Evolutionary conservation across 1,140 invertebrate species (phyloP).

Genomic region (Trichonephila clavipes): DNA sequence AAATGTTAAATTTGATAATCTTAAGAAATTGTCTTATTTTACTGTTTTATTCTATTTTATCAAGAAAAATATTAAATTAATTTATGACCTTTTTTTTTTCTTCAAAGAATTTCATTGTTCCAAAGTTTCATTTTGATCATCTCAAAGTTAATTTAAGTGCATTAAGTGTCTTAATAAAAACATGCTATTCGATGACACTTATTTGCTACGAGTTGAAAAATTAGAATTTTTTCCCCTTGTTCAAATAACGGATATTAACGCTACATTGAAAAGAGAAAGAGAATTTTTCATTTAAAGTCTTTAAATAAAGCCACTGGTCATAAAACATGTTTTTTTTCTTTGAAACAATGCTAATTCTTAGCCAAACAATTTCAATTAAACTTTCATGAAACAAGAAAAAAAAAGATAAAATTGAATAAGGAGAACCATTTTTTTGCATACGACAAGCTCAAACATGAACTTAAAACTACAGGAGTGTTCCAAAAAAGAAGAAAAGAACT

Average conservation of each 20-base stretch:
- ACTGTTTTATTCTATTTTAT: not conserved
- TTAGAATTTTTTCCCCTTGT: not conserved
- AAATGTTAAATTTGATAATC: too few relatives aligned
- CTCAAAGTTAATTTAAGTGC: not conserved
- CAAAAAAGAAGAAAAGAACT: not conserved
- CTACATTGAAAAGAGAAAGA: not conserved
- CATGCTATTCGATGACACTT: not conserved
- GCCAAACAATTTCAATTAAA: constrained; percentile 51
- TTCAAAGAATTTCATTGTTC: not conserved
- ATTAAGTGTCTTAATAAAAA: not conserved
- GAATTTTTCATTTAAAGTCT: not conserved
- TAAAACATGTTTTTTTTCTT: not conserved
- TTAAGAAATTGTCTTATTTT: not conserved
- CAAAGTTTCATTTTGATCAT: not conserved
- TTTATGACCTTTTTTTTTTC: not conserved
- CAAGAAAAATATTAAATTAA: not conserved
- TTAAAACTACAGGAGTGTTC: constrained; percentile 1
- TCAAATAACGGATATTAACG: not conserved
- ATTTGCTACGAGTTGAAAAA: not conserved
- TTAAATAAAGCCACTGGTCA: not conserved
- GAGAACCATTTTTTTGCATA: not conserved
- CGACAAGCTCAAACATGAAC: constrained; percentile 22
- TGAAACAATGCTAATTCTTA: not conserved
- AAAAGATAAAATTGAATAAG: not conserved
- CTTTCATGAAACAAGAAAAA: not conserved